These are phyloP conservation scores for Heliornis fulica DNA, from an alignment of 2,113 vertebrate genomes.

Conservation along the genomic window DNA sequence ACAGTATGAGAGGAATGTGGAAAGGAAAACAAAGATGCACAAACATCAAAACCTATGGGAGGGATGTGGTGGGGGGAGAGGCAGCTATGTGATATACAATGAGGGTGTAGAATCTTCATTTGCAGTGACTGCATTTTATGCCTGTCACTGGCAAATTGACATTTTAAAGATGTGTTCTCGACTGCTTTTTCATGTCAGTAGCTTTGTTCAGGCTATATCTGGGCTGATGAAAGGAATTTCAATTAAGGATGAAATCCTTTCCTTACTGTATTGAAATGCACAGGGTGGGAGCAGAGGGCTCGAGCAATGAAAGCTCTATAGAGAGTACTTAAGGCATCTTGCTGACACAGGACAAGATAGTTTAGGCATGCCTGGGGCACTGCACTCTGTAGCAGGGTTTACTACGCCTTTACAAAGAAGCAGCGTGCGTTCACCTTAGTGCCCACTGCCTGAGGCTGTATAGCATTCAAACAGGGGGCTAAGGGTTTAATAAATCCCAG, in stretches of 20 bases:
- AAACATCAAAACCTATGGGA: constrained; percentile 4
- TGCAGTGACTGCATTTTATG: constrained; percentile 52
- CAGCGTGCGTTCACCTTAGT: constrained; percentile 12
- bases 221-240: constrained; percentile 68
- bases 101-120: constrained; percentile 9
- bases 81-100: constrained; percentile 17
- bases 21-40: constrained; percentile 49
- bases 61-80: neutral
- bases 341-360: constrained; percentile 66
- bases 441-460: constrained; percentile 1
- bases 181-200: constrained; percentile 61
- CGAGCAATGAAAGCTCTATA: constrained; percentile 3
- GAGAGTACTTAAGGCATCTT: constrained; percentile 50
- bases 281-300: constrained; percentile 4
- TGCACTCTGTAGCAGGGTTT: constrained; percentile 15
- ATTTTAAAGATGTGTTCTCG: constrained; percentile 61
- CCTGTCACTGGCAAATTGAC: constrained; percentile 60
- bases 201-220: constrained; percentile 64
- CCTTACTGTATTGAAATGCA: constrained; percentile 34
- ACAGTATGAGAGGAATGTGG: constrained; percentile 14
- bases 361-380: constrained; percentile 48
- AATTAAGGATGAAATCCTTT: constrained; percentile 58
- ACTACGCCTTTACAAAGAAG: constrained; percentile 28
- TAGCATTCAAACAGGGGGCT: constrained; percentile 5
- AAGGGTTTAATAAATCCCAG: constrained; percentile 45